phyloP scores from a whole-genome alignment of 2,888 invertebrate species.

The Heliconius ethilla region DNA sequence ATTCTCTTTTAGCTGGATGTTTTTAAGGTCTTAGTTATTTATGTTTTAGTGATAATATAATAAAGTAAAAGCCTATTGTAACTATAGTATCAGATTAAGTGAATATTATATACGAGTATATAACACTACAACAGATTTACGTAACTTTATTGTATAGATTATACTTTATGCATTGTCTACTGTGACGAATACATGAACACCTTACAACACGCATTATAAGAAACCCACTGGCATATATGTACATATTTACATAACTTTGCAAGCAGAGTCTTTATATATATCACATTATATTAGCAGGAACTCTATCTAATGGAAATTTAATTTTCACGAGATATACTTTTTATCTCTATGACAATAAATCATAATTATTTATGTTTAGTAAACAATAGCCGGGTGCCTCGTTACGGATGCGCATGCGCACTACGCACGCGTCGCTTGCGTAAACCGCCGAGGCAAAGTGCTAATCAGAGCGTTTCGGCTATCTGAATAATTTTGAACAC shows the following conservation, averaged over 20 bases:
- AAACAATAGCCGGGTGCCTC: conserved; percentile 19
- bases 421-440: conserved; percentile 39
- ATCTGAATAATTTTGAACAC: conserved; percentile 42
- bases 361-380: conserved; percentile 20
- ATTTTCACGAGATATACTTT: neutral
- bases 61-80: neutral
- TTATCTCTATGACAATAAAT: neutral
- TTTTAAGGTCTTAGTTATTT: neutral
- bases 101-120: neutral
- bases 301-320: neutral
- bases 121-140: neutral
- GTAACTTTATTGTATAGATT: neutral
- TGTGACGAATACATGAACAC: conserved; percentile 10
- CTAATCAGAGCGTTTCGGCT: conserved; percentile 72
- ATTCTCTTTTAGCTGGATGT: neutral
- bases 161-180: neutral
- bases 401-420: conserved; percentile 32
- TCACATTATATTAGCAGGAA: neutral
- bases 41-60: neutral
- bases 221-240: neutral
- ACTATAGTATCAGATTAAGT: neutral
- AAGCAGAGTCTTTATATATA: neutral
- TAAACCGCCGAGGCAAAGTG: conserved; percentile 48
- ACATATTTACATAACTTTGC: conserved; percentile 4
- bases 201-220: neutral